Evolutionary conservation across 2,797 vertebrate species (phyloP), one percentile per base, ranked within the genome.

Genomic region (Sebastes cheni): DNA sequence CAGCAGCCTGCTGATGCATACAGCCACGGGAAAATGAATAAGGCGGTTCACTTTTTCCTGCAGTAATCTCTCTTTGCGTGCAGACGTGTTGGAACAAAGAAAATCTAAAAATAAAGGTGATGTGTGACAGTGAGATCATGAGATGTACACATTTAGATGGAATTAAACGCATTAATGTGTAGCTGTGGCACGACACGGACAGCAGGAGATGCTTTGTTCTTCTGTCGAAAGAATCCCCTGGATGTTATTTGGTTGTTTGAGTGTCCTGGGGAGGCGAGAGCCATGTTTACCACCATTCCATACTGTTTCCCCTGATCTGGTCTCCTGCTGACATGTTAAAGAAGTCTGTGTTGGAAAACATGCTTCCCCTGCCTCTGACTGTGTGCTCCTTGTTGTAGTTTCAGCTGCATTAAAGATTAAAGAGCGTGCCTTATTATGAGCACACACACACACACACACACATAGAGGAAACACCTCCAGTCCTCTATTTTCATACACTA

Each of bases 321-420:
- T 70, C 85, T 85, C 85, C 91, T 56, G 82, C 89, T 90, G 89
- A 80, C 77, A 82, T 58, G 72, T 25, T 75, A 67, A 76, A 79
- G 77, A 82, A 84, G 76, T 86, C 84, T 73, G 77, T 71, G 83
- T 65, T 69, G 80, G 82, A 86, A 84, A 79, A 91, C 79, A 86
- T 18, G 50, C 83, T 72, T 73, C 80, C 75, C 75, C 77, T 74
- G 75, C 75, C 83, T 91, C 83, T 81, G 76, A 59, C 86, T 88
- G 77, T 86, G 91, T 88, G 82, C 39, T 52, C 18, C 88, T 89
- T 79, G 89, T 88, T 92, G 87, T 90, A 88, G 84, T 89, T 87
- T 91, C 88, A 89, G 91, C 79, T 82, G 84, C 86, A 93, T 94
- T 91, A 92, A 92, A 93, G 83, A 91, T 94, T 92, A 83, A 93